Conservation (phyloP, 2,113 vertebrate species). For the Grammomys dolichurus region DNA sequence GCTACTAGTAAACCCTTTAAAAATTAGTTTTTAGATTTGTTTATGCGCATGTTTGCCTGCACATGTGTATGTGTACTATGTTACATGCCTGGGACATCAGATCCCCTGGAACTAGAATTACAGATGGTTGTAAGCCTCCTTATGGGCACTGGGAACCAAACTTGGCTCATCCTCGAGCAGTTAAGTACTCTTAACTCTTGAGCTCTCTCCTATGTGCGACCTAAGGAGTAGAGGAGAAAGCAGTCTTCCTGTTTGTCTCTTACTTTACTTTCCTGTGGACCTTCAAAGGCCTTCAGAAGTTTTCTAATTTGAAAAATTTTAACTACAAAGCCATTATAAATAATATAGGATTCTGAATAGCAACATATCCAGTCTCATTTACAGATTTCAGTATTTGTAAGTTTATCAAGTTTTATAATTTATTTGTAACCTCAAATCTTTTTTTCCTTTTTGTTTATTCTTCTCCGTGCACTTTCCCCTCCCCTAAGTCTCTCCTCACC, state of each 20-base stretch:
- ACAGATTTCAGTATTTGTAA: not conserved
- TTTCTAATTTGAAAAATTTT: conserved; percentile 12
- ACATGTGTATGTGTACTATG: not conserved
- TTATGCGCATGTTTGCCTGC: not conserved
- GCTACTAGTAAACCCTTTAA: not conserved
- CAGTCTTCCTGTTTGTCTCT: conserved; percentile 14
- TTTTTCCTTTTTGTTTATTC: not conserved
- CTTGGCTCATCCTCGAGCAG: not conserved
- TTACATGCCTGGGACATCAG: not conserved
- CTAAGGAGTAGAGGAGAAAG: not conserved
- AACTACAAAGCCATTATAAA: conserved; percentile 5
- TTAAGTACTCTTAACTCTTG: not conserved
- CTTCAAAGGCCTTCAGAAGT: not conserved
- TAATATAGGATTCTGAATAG: conserved; percentile 48
- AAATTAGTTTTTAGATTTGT: not conserved
- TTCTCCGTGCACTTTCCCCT: not conserved
- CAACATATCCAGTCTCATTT: not conserved
- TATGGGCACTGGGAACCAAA: not conserved
- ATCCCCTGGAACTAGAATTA: not conserved
- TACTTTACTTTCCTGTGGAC: conserved; percentile 50
- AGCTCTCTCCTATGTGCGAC: not conserved
- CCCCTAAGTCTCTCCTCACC: not conserved
- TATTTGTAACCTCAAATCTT: not conserved
- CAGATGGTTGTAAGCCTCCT: not conserved
- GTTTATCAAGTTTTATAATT: conserved; percentile 7